Conservation (phyloP, 2,888 invertebrate species). For the Siphonodentalium dalli region DNA sequence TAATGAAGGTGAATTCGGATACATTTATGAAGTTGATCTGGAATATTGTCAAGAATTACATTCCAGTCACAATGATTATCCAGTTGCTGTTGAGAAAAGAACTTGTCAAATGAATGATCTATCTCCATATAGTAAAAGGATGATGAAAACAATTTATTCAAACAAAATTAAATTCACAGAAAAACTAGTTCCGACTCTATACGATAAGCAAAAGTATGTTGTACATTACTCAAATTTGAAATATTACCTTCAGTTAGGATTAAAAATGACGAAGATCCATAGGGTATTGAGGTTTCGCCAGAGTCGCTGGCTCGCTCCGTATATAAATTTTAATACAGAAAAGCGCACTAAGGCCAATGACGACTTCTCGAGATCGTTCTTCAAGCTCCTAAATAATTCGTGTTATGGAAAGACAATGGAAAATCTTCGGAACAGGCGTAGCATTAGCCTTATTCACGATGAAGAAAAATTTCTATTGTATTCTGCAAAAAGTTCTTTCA, state of each 20-base stretch:
- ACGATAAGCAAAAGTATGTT: conserved; percentile 39
- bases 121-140: conserved; percentile 2
- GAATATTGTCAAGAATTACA: conserved; percentile 2
- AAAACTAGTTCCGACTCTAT: conserved; percentile 29
- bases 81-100: background rate
- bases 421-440: conserved; percentile 1
- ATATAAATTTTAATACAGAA: conserved; percentile 46
- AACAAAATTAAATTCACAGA: background rate
- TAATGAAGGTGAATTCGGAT: background rate
- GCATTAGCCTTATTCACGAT: conserved; percentile 1
- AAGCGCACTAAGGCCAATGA: conserved; percentile 41
- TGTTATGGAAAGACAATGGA: conserved; percentile 7
- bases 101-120: no score
- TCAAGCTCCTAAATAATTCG: conserved; percentile 41
- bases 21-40: conserved; percentile 3
- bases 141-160: conserved; percentile 1
- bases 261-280: conserved; percentile 44
- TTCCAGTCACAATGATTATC: background rate
- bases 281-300: conserved; percentile 49
- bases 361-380: conserved; percentile 58
- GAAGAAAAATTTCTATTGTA: conserved; percentile 1
- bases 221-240: conserved; percentile 56
- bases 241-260: conserved; percentile 38
- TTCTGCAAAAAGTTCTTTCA: no score
- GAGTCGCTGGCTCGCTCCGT: conserved; percentile 50